These are phyloP conservation scores for human DNA, from an alignment of 2,113 vertebrate species.

Conservation along the genomic window DNA sequence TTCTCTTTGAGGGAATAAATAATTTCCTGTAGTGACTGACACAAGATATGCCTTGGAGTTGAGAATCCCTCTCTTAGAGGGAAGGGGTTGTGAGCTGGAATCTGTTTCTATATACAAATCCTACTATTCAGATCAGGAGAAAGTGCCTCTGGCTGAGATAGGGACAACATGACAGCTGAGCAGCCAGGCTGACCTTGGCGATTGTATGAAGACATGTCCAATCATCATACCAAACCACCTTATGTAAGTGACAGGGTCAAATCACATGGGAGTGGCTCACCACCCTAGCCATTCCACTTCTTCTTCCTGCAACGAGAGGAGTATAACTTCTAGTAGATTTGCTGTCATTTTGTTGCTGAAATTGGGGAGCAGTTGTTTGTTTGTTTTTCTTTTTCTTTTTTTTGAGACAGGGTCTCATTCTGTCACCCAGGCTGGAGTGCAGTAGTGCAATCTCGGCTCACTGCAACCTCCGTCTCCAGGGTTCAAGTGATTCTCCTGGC, in stretches of 20 bases:
- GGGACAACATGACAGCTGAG: too few relatives aligned
- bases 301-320: neutral
- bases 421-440: too few relatives aligned
- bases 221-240: neutral
- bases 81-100: neutral
- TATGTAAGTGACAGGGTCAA: neutral
- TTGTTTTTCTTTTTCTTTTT: too few relatives aligned
- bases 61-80: neutral
- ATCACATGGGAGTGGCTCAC: neutral
- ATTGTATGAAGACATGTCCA: neutral
- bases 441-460: too few relatives aligned
- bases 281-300: neutral
- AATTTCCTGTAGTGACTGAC: neutral
- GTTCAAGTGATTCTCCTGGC: too few relatives aligned
- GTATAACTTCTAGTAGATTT: neutral
- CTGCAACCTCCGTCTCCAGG: too few relatives aligned
- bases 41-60: neutral
- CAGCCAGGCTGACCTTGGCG: neutral
- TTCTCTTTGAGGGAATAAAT: slow-evolving; percentile 11
- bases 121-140: fast-evolving
- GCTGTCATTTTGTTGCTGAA: neutral
- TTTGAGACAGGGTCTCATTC: too few relatives aligned
- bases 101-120: neutral
- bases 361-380: neutral
- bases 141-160: neutral